These are phyloP conservation scores for Okapia johnstoni DNA, from an alignment of 2,113 vertebrate genomes.

Conservation along the genomic window DNA sequence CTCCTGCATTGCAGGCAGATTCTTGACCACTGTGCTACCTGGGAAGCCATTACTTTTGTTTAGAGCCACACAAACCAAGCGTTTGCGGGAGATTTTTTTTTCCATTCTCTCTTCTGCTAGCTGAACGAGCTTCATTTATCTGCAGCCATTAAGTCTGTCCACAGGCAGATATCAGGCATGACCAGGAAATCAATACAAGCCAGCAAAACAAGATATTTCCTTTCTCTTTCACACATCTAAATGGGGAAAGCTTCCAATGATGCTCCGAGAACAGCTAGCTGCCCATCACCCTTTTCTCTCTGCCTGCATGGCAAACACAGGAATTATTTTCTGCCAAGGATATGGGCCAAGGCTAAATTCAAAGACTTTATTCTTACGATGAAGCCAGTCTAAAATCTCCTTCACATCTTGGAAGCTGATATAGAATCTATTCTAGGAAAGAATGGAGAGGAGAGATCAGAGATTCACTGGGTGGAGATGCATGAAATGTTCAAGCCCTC, in stretches of 20 bases:
- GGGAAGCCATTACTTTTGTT: not conserved
- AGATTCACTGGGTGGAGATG: not conserved
- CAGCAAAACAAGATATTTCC: constrained; percentile 11
- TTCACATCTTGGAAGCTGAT: not conserved
- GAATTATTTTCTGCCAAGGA: not conserved
- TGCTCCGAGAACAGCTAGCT: not conserved
- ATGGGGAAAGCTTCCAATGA: not conserved
- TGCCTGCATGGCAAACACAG: not conserved
- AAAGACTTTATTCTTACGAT: not conserved
- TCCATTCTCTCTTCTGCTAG: not conserved
- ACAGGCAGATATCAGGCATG: not conserved
- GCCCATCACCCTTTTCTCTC: not conserved
- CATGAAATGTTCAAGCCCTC: not conserved
- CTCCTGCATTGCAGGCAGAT: not conserved
- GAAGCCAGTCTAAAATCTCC: not conserved
- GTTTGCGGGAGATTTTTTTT: not conserved
- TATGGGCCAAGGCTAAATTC: not conserved
- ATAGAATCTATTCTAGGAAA: not conserved
- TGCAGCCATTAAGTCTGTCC: constrained; percentile 26
- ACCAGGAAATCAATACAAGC: constrained; percentile 50
- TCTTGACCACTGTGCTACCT: not conserved
- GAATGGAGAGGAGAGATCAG: not conserved
- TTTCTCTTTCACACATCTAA: not conserved
- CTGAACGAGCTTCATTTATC: not conserved
- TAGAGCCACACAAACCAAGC: not conserved